These are phyloP conservation scores for Atrichornis clamosus DNA, from an alignment of 2,113 vertebrate species.

Conservation along the genomic window DNA sequence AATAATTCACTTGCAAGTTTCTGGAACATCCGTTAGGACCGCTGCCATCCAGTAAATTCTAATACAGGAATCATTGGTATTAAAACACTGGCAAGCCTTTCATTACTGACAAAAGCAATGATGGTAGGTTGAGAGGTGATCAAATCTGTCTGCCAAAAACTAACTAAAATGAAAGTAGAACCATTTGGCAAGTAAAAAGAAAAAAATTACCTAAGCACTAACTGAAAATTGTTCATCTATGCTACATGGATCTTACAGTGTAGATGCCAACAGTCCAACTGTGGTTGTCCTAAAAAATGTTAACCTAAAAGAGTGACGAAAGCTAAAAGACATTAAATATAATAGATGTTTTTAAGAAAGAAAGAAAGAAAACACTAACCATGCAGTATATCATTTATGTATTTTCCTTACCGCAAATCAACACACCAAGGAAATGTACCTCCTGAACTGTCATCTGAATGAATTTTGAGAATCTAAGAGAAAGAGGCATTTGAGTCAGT, in stretches of 20 bases:
- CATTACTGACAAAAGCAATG: background rate
- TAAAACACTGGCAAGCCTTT: background rate
- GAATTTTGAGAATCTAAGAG: background rate
- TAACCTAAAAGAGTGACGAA: background rate
- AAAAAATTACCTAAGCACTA: background rate
- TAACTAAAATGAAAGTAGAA: background rate
- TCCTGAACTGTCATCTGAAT: background rate
- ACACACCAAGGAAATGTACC: background rate
- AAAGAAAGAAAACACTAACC: background rate
- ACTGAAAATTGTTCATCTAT: background rate
- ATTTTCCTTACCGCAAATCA: background rate
- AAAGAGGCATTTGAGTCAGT: background rate
- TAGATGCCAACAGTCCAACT: background rate
- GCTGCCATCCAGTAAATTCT: constrained; percentile 23
- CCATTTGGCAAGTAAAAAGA: background rate
- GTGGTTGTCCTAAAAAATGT: background rate
- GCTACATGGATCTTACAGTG: background rate
- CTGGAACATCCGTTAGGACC: constrained; percentile 19
- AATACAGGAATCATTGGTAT: background rate
- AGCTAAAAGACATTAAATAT: background rate
- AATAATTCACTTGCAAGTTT: constrained; percentile 31
- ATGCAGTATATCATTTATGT: background rate
- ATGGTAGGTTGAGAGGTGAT: background rate
- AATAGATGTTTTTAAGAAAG: background rate
- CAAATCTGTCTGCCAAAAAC: background rate